Evolutionary conservation across 2,888 invertebrate genomes (phyloP), one percentile per base, ranked within the genome.

Genomic region (Melinaea menophilus): DNA sequence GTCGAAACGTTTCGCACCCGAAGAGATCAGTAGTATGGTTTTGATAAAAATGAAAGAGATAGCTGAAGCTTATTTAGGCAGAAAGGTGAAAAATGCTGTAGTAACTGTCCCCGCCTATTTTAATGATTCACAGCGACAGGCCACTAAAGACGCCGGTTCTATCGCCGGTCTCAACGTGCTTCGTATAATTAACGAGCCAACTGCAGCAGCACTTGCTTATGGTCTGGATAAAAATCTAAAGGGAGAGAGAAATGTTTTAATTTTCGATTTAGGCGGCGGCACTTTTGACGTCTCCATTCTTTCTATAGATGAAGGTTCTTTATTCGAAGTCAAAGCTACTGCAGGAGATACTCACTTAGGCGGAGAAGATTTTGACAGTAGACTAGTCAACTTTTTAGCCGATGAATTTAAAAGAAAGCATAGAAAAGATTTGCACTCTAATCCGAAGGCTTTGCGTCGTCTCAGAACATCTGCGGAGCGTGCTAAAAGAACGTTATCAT

Each of bases 271-370:
- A 57, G 93, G 93, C 1, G 92, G 92, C 35, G 92, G 92, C 65
- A 95, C 95, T 45, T 95, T 96, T 77, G 96, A 96, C 85, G 96
- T 96, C 11, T 96, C 96, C 41, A 93, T 96, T 70, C 86, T 97
- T 46, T 94, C 95, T 13, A 96, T 96, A 73, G 95, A 95, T 78
- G 95, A 96, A 83, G 92, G 95, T 2, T 93, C 93, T 1, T 79
- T 93, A 35, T 96, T 96, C 80, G 95, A 96, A 84, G 96, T 96
- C 0, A 95, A 94, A 85, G 91, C 96, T 0, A 97, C 96, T 5
- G 95, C 95, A 47, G 96, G 96, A 12, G 96, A 97, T 75, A 96
- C 96, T 1, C 96, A 96, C 80, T 91, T 96, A 59, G 95, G 96
- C n/a, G 95, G 95, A 22, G 95, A 95, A 84, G 94, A 95, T 80